Evolutionary conservation across 2,113 vertebrate species (phyloP).

Genomic region (Cyprinus carpio): DNA sequence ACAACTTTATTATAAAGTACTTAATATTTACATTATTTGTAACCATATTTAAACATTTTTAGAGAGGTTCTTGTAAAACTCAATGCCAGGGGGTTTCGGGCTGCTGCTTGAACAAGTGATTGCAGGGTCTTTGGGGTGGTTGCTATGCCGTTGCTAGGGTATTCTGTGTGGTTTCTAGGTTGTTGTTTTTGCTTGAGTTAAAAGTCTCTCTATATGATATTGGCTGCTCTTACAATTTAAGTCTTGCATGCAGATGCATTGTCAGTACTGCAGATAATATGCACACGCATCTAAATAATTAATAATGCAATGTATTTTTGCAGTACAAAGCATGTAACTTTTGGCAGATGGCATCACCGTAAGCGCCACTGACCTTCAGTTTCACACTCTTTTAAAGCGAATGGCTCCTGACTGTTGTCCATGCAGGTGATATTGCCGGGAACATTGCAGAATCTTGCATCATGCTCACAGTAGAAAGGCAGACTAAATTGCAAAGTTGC

Average conservation of each 20-base stretch:
- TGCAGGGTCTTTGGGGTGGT: too few relatives aligned
- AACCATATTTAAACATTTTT: too few relatives aligned
- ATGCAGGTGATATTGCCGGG: conserved; percentile 3
- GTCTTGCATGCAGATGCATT: neutral
- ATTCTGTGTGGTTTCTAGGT: too few relatives aligned
- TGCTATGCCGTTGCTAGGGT: too few relatives aligned
- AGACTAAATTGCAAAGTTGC: neutral
- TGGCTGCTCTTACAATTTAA: neutral
- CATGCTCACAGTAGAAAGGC: neutral
- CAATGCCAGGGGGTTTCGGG: too few relatives aligned
- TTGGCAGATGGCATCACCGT: neutral
- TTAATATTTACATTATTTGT: too few relatives aligned
- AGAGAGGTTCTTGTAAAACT: too few relatives aligned
- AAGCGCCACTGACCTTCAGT: conserved; percentile 13
- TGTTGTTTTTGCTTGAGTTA: too few relatives aligned
- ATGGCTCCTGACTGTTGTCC: neutral
- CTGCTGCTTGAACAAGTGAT: too few relatives aligned
- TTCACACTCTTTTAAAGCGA: neutral
- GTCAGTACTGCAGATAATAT: neutral
- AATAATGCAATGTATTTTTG: neutral
- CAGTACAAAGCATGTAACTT: neutral
- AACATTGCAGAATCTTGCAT: conserved; percentile 37
- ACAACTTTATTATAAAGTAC: too few relatives aligned
- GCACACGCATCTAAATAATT: conserved; percentile 5
- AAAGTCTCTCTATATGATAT: too few relatives aligned